Base-by-base conservation (phyloP, 2,888 invertebrate genomes). In the Agriopis leucophaearia region DNA sequence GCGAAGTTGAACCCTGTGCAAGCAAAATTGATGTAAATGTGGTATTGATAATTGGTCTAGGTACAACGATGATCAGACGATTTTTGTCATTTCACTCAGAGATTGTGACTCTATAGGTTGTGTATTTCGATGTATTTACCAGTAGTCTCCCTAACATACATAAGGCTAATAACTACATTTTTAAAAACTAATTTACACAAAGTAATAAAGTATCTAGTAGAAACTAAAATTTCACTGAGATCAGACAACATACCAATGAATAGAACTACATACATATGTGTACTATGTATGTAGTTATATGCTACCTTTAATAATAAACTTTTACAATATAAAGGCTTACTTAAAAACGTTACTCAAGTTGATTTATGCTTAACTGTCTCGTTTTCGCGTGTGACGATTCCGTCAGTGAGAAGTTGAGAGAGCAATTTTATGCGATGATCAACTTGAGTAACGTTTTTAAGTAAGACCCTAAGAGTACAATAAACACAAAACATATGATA, bases 201-300 rank as follows among this genome's bases (percentile, higher is more conserved):
- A 64, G 64, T 27, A 27, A 52, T 73, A 71, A 63, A 40, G 27
- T 66, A 71, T 16, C 40, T 72, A 62, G 65, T 71, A 71, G 59
- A 69, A 74, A 71, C 72, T 69, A 70, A 45, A 69, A 63, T 71
- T 73, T 73, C 74, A 78, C 68, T 82, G 82, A 83, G 82, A 83
- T 83, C 82, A 79, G 67, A 73, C 73, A 78, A 5, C 64, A 71
- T 74, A 81, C 74, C 73, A 70, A 71, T 67, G 63, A 61, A 55
- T 64, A 64, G 10, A 66, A 18, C 12, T 58, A 64, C 9, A 9
- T 55, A 50, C 4, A 45, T 38, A n/a, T n/a, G n/a, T n/a, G n/a
- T n/a, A n/a, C n/a, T n/a, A n/a, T n/a, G n/a, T n/a, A n/a, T 36
- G 8, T 47, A 35, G 15, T 45, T 38, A 52, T 15, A 55, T 3